These are phyloP conservation scores for Stigmatopora nigra DNA, from an alignment of 2,113 vertebrate genomes.

Conservation along the genomic window DNA sequence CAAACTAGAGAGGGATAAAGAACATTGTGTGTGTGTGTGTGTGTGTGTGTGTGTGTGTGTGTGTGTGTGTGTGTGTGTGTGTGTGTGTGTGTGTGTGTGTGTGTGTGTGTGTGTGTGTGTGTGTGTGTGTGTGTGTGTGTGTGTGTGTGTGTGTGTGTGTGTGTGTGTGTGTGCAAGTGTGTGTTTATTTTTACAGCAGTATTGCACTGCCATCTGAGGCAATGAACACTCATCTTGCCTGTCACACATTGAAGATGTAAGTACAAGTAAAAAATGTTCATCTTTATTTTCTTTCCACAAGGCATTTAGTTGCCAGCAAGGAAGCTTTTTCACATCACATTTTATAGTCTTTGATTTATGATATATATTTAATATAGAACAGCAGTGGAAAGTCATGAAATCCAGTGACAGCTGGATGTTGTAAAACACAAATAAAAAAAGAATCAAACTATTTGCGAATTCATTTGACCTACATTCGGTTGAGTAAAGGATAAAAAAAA, in stretches of 20 bases:
- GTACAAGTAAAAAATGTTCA: constrained; percentile 16
- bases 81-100: neutral
- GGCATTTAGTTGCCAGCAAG: constrained; percentile 30
- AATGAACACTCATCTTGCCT: neutral
- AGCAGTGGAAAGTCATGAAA: constrained; percentile 13
- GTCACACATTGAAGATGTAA: neutral
- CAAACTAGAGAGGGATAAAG: neutral
- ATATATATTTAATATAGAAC: constrained; percentile 39
- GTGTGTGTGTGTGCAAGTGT: neutral
- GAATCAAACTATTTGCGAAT: too few species aligned
- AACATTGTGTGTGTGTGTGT: too few species aligned
- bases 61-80: too few species aligned
- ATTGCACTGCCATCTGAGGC: neutral
- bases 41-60: too few species aligned
- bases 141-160: neutral
- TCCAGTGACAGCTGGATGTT: too few species aligned
- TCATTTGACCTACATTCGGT: neutral
- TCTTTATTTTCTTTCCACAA: constrained; percentile 29
- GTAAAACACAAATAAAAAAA: too few species aligned
- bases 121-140: neutral
- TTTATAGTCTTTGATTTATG: constrained; percentile 34
- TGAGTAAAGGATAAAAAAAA: neutral
- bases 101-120: neutral
- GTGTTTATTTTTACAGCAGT: neutral
- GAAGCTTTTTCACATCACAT: constrained; percentile 33